These are phyloP conservation scores for Elephas maximus DNA, from an alignment of 2,113 vertebrate genomes.

Conservation along the genomic window DNA sequence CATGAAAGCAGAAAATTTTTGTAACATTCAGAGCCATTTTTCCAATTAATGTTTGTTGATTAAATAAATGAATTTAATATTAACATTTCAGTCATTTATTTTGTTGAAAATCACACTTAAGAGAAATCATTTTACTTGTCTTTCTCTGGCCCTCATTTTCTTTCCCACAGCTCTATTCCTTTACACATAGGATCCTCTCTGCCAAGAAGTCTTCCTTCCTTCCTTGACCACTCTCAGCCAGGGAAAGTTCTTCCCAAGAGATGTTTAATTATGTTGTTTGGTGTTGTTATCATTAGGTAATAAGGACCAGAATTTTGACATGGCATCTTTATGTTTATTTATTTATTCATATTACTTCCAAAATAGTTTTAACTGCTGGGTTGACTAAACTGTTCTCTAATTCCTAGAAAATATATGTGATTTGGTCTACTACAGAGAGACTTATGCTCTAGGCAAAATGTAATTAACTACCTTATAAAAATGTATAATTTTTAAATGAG, in stretches of 20 bases:
- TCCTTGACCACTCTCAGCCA: no score
- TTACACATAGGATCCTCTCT: background rate
- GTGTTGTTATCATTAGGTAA: background rate
- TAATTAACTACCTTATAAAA: background rate
- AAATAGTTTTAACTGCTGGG: background rate
- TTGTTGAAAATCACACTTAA: no score
- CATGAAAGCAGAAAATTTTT: no score
- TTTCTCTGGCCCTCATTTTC: background rate
- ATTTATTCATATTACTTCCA: background rate
- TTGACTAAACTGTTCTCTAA: background rate
- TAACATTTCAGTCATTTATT: no score
- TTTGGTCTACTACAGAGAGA: background rate
- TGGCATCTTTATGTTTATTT: background rate
- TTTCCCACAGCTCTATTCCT: background rate
- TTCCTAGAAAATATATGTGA: background rate
- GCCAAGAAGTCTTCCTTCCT: no score
- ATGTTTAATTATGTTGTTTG: background rate
- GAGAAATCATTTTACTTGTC: no score
- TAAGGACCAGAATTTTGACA: background rate
- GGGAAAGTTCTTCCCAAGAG: background rate
- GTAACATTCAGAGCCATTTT: no score
- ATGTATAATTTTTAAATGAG: background rate
- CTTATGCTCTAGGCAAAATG: background rate
- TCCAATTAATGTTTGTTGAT: no score
- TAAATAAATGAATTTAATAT: no score